Evolutionary conservation across 1,140 invertebrate species (phyloP).

Genomic region (Leguminivora glycinivorella): DNA sequence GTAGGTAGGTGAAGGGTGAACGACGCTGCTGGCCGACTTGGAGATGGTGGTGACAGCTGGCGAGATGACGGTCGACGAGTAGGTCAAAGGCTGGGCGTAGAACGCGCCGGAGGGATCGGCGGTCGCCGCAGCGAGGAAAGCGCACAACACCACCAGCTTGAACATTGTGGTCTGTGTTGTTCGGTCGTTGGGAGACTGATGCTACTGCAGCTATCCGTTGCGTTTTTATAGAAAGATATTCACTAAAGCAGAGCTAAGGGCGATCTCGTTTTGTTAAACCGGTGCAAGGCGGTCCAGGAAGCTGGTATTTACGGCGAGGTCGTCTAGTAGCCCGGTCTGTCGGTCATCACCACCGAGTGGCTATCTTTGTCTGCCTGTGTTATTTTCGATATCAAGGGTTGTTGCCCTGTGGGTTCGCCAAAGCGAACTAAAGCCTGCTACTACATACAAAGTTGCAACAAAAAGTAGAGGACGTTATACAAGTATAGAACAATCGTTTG

Average conservation of each 20-base stretch:
- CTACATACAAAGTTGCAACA: background rate
- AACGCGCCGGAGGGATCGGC: constrained; percentile 55
- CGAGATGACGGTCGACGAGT: constrained; percentile 59
- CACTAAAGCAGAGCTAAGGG: constrained; percentile 61
- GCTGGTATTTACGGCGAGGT: constrained; percentile 70
- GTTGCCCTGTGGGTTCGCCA: background rate
- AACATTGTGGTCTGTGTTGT: constrained; percentile 79
- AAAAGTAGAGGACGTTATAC: background rate
- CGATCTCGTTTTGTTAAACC: constrained; percentile 66
- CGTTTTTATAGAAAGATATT: constrained; percentile 70
- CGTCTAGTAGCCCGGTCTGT: constrained; percentile 46
- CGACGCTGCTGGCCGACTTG: constrained; percentile 65
- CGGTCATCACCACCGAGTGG: constrained; percentile 59
- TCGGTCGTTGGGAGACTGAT: constrained; percentile 63
- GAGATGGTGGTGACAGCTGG: constrained; percentile 61
- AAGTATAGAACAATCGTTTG: too few species aligned
- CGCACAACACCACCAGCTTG: constrained; percentile 81
- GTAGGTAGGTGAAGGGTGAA: constrained; percentile 58
- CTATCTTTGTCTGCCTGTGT: constrained; percentile 10
- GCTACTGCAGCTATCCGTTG: constrained; percentile 43
- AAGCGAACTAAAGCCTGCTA: background rate
- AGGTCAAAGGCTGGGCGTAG: constrained; percentile 57
- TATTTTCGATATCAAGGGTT: background rate
- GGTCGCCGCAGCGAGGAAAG: constrained; percentile 72
- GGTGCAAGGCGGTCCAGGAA: constrained; percentile 68